Evolutionary conservation across 2,113 vertebrate genomes (phyloP).

Genomic region (Sturnira hondurensis): DNA sequence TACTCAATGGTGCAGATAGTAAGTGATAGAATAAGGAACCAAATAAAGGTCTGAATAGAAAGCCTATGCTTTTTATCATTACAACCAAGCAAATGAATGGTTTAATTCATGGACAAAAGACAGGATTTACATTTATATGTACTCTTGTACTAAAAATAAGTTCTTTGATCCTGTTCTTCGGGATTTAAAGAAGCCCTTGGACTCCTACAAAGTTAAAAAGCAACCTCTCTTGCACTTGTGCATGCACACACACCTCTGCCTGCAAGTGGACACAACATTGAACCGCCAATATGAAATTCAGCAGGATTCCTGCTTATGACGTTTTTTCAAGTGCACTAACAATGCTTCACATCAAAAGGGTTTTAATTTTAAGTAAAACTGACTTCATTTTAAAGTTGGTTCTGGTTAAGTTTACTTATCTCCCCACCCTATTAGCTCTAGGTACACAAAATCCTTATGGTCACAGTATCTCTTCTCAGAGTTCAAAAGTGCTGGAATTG

Average conservation of each 20-base stretch:
- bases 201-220: not conserved
- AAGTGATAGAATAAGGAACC: not conserved
- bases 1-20: not conserved
- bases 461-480: not conserved
- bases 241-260: not conserved
- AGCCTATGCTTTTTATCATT: not conserved
- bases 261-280: not conserved
- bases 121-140: not conserved
- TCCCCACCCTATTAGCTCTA: not conserved
- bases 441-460: not conserved
- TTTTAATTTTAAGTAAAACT: conserved; percentile 24
- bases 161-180: not conserved
- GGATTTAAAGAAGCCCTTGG: not conserved
- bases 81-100: not conserved
- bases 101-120: not conserved
- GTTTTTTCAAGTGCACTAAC: not conserved
- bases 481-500: not conserved
- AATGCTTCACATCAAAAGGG: not conserved
- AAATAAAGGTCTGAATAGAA: not conserved
- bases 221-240: not conserved
- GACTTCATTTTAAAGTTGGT: not conserved
- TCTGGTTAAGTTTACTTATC: not conserved
- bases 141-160: not conserved
- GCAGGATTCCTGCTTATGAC: not conserved
- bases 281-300: not conserved